Percentiles rank a stretch among this genome's conserved stretches.
Evolutionary conservation across 1,140 invertebrate species (phyloP).

Genomic region (Drosophila insularis): DNA sequence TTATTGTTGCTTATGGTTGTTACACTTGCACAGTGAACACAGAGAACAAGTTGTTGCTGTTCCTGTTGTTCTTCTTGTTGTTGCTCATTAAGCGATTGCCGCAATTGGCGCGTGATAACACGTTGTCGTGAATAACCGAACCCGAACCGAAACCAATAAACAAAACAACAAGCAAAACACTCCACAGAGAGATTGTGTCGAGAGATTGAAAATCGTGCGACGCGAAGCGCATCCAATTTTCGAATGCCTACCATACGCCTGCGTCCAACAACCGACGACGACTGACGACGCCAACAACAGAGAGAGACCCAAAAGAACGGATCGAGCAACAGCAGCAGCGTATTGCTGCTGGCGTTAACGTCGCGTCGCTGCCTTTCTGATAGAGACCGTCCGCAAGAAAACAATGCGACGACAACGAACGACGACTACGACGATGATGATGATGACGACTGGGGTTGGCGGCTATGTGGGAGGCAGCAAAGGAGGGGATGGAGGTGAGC

Average conservation of each 20-base stretch:
- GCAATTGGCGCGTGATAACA: conserved; percentile 66
- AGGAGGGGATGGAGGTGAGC: neutral
- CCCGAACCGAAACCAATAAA: conserved; percentile 12
- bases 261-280: conserved; percentile 68
- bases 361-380: conserved; percentile 31
- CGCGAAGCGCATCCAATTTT: conserved; percentile 53
- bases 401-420: conserved; percentile 31
- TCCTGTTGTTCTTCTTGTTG: conserved; percentile 19
- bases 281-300: conserved; percentile 66
- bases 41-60: conserved; percentile 32
- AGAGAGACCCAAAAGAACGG: conserved; percentile 59
- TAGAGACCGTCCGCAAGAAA: conserved; percentile 62
- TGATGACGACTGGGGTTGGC: neutral
- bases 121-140: conserved; percentile 34
- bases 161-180: conserved; percentile 46
- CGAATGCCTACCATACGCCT: conserved; percentile 65
- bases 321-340: conserved; percentile 53
- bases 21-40: conserved; percentile 41
- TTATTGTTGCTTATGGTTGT: conserved; percentile 39
- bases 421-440: neutral
- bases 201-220: conserved; percentile 68
- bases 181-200: conserved; percentile 5
- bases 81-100: conserved; percentile 57
- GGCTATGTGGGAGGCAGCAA: neutral
- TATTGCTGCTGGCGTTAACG: conserved; percentile 32